A percentile compares a stretch with the other conserved stretches of the same genome.
These are phyloP conservation scores for Helogale parvula DNA, from an alignment of 2,113 vertebrate genomes.

Conservation along the genomic window DNA sequence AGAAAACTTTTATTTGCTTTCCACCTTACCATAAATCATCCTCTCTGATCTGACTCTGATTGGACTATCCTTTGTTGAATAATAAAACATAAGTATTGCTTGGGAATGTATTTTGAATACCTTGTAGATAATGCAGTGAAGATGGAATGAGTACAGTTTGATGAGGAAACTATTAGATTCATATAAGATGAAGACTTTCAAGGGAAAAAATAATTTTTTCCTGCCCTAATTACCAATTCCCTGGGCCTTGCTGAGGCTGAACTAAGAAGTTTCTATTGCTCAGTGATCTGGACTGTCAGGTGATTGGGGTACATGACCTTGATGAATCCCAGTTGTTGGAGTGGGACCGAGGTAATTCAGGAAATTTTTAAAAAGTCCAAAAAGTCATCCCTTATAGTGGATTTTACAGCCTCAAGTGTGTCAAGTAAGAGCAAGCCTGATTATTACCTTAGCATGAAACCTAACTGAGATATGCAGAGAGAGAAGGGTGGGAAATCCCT, in stretches of 20 bases:
- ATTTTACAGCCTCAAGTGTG: neutral
- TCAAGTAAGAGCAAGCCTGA: neutral
- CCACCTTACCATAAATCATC: neutral
- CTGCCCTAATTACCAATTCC: neutral
- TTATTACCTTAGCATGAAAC: neutral
- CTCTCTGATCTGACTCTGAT: constrained; percentile 39
- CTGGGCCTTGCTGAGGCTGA: neutral
- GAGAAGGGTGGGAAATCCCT: neutral
- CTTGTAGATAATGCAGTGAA: neutral
- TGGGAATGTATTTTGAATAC: constrained; percentile 3
- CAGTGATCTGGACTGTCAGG: neutral
- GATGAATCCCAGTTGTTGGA: neutral
- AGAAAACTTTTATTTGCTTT: constrained; percentile 54
- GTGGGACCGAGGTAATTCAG: neutral
- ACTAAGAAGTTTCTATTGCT: neutral
- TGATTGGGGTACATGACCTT: neutral
- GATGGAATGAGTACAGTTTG: neutral
- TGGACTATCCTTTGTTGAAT: constrained; percentile 10
- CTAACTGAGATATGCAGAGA: neutral
- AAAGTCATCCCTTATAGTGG: neutral
- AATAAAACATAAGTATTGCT: neutral
- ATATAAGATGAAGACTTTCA: neutral
- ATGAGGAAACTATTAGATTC: neutral
- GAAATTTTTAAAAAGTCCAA: neutral
- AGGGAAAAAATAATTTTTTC: neutral